Base-by-base conservation (phyloP, 2,797 vertebrate species). In the Streptopelia turtur region DNA sequence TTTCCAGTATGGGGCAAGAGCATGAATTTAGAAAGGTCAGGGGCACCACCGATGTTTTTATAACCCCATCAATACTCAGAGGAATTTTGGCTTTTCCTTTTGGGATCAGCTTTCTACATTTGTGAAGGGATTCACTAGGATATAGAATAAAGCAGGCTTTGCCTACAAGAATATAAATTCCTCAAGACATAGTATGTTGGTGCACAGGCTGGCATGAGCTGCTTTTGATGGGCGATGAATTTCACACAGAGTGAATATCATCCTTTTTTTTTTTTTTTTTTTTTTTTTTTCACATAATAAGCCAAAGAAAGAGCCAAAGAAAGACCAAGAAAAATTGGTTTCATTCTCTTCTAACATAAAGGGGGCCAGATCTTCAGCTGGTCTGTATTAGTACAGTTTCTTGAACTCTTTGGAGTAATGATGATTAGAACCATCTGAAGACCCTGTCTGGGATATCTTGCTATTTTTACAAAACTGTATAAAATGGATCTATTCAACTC, bases 361-460 rank as follows among this genome's bases (percentile, higher is more conserved):
- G 72, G 11, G 33, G 72, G 23, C 4, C 77, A 95, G 52, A 82
- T 64, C 60, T 31, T 94, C 91, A 96, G 85, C 69, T 95, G 94
- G 59, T 88, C 74, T 95, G 20, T 69, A 60, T 96, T 93, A 96
- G 72, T 59, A 61, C 20, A 81, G 30, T 94, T 96, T 89, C 84
- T 96, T 90, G 74, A 94, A 86, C 87, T 95, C 56, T 87, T 76
- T 30, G 49, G 90, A 85, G 55, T 57, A 77, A 60, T 76, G 35
- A 15, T 91, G 33, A 93, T 94, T 95, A 77, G 68, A 96, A 95
- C 76, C 94, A 94, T 90, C 83, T 94, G 95, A 97, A 93, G 80
- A 90, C 53, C 39, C 25, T 75, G 69, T 85, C 84, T 94, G 50
- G 55, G 24, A 71, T 71, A 64, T 49, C 31, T 84, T 76, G 23